Evolutionary conservation across 2,888 invertebrate genomes (phyloP).

Genomic region (Exocentrus adspersus): DNA sequence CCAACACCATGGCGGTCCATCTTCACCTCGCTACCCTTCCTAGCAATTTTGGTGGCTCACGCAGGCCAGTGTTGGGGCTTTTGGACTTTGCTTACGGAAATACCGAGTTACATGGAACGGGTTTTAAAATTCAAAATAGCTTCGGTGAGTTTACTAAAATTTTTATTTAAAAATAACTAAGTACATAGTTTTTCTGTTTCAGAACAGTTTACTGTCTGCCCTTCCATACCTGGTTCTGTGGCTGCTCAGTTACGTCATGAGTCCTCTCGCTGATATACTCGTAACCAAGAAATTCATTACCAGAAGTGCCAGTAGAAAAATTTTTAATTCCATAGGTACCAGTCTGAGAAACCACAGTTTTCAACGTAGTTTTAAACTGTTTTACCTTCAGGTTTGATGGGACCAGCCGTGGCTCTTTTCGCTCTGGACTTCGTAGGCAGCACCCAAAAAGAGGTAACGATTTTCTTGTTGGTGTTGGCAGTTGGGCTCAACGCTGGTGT

Average conservation of each 20-base stretch:
- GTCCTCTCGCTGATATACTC: constrained; percentile 71
- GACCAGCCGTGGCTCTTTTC: constrained; percentile 75
- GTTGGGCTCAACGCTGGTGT: constrained; percentile 81
- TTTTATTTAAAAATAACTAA: too few species aligned
- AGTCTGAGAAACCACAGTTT: too few species aligned
- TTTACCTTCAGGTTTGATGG: constrained; percentile 56
- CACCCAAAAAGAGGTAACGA: constrained; percentile 67
- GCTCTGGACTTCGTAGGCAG: constrained; percentile 67
- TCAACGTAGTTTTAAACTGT: too few species aligned
- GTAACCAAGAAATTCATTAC: constrained; percentile 60
- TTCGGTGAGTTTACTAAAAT: constrained; percentile 67
- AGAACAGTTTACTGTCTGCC: constrained; percentile 75
- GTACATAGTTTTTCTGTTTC: too few species aligned
- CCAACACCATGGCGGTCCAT: constrained; percentile 80
- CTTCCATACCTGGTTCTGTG: constrained; percentile 80
- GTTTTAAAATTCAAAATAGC: constrained; percentile 77
- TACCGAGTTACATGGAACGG: constrained; percentile 81
- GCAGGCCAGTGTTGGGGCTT: constrained; percentile 82
- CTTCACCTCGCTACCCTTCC: constrained; percentile 77
- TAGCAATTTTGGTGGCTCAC: constrained; percentile 77
- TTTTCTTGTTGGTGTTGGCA: constrained; percentile 74
- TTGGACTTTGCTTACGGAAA: constrained; percentile 83
- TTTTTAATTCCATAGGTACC: constrained; percentile 75
- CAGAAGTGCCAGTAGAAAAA: constrained; percentile 62
- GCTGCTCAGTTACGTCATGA: constrained; percentile 76